Conservation (phyloP, 2,888 invertebrate species). For the Idaea straminata region DNA sequence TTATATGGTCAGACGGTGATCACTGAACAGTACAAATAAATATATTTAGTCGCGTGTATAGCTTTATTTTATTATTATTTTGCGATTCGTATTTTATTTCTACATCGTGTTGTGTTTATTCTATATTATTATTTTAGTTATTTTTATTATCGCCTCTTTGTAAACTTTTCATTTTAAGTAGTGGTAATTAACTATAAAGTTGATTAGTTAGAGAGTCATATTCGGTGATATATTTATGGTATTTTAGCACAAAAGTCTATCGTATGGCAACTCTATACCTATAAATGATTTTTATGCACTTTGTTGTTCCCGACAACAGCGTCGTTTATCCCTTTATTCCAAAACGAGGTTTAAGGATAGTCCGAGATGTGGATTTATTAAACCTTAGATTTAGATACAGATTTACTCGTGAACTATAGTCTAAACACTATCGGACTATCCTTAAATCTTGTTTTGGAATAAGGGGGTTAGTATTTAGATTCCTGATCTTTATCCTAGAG, state of each 20-base stretch:
- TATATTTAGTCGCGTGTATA: constrained; percentile 58
- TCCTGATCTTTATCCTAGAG: constrained; percentile 46
- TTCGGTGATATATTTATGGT: constrained; percentile 14
- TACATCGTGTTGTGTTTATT: constrained; percentile 42
- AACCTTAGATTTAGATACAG: no score
- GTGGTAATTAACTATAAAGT: constrained; percentile 10
- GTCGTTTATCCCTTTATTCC: constrained; percentile 10
- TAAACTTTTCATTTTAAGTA: constrained; percentile 11
- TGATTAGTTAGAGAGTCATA: constrained; percentile 15
- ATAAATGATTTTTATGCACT: constrained; percentile 13
- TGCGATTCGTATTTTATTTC: constrained; percentile 44
- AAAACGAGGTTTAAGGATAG: constrained; percentile 18
- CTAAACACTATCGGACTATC: no score
- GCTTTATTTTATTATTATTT: constrained; percentile 52
- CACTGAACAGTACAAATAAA: constrained; percentile 75
- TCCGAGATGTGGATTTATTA: no score
- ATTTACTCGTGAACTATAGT: no score
- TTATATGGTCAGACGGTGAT: constrained; percentile 45
- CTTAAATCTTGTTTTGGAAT: no score
- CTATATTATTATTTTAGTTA: constrained; percentile 31
- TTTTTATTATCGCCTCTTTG: constrained; percentile 11
- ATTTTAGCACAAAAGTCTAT: constrained; percentile 24
- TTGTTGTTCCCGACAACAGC: constrained; percentile 23
- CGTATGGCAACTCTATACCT: constrained; percentile 11
- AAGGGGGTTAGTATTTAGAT: constrained; percentile 34